Evolutionary conservation across 2,888 invertebrate species (phyloP).

Genomic region (Endotricha flammealis): DNA sequence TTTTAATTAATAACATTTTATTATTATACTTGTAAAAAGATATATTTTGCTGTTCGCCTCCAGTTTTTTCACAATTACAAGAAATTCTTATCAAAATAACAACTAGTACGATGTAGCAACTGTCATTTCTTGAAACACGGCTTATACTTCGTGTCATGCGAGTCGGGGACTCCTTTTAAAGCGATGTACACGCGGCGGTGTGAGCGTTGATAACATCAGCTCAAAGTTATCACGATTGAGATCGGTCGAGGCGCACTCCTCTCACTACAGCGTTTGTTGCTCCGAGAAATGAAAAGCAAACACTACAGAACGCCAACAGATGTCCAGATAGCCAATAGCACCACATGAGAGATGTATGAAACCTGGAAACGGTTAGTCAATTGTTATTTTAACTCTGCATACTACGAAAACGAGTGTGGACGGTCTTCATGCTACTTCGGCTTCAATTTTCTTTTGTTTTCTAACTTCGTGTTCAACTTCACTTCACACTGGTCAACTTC

Average conservation of each 20-base stretch:
- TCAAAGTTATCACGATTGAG: slow-evolving; percentile 69
- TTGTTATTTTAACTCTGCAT: no score
- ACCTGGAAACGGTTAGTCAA: no score
- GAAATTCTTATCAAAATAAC: no score
- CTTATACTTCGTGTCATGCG: slow-evolving; percentile 6
- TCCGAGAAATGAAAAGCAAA: slow-evolving; percentile 74
- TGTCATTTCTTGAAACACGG: slow-evolving; percentile 1
- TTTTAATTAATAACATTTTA: no score
- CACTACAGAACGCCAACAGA: slow-evolving; percentile 66
- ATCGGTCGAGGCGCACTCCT: slow-evolving; percentile 65
- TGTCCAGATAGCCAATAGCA: slow-evolving; percentile 76
- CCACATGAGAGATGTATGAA: slow-evolving; percentile 33
- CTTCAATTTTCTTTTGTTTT: no score
- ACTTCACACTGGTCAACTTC: no score
- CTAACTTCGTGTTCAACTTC: no score
- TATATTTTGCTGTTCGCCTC: no score
- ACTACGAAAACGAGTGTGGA: no score
- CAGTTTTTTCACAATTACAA: no score
- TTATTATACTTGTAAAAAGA: no score
- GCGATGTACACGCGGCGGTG: not conserved
- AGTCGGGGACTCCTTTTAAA: not conserved
- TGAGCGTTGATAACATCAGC: slow-evolving; percentile 40
- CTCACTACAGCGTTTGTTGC: slow-evolving; percentile 56
- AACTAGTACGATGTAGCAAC: not conserved
- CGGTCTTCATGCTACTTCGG: no score